Base-by-base conservation (phyloP, 1,140 invertebrate species). In the Triops cancriformis region DNA sequence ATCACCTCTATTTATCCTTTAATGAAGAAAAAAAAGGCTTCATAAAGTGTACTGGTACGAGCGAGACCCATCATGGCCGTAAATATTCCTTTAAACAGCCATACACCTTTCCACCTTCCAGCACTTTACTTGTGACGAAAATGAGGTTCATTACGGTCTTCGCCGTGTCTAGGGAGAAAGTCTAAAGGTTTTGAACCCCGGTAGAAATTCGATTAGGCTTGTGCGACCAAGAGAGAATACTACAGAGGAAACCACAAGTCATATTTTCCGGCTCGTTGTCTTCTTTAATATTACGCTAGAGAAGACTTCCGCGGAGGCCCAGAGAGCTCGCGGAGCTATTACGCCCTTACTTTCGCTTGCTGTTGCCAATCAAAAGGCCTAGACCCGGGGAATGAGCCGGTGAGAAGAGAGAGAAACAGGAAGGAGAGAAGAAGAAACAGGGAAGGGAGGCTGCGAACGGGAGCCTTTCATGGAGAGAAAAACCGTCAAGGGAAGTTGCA, bases 211-310 rank as follows among this genome's bases (percentile, higher is more conserved):
- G 51, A 64, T 64, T 64, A 64, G 1, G 51, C 14, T 14, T 64
- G 51, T 64, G 51, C 51, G 23, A 64, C 18, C 0, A 23, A 23
- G 51, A 64, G 23, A 64, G 14, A 14, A 23, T 64, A 64, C 51
- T 64, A 64, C 2, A 64, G 18, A 64, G 51, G 51, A 64, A 64
- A 64, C 51, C 51, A 64, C n/a, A 64, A 64, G 51, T 64, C 51
- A 23, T 64, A 64, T 64, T 64, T 64, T 64, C 51, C 51, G 51
- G 51, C 14, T 64, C 51, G 51, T 64, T 64, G 51, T 64, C 51
- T 64, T 23, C 51, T 64, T 64, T 64, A 64, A 64, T 64, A 64
- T 23, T 64, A 64, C 51, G n/a, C 18, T 23, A 64, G 51, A 64
- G 51, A n/a, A 64, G 51, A 64, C 51, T 64, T 64, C 51, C n/a